phyloP scores from a whole-genome alignment of 2,797 vertebrate species.

The Podarcis lilfordi region DNA sequence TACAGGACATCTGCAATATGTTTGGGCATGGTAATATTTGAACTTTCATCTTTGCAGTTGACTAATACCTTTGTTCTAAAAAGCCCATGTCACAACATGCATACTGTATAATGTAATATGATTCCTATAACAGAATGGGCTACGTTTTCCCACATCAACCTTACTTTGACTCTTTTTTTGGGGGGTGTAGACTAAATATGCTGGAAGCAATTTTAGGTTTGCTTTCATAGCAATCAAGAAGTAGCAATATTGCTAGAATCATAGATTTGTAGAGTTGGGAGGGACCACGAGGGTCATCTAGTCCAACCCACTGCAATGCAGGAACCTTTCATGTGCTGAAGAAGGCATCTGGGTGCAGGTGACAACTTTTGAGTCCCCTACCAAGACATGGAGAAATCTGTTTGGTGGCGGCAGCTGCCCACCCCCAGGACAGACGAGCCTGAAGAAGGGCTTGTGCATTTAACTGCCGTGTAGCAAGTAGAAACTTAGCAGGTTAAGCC shows the following conservation, averaged over 20 bases:
- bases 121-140: not conserved
- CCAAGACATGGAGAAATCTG: too few species aligned
- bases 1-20: not conserved
- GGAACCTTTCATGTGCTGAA: too few species aligned
- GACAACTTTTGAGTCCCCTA: too few species aligned
- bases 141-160: not conserved
- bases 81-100: not conserved
- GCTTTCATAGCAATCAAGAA: not conserved
- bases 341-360: too few species aligned
- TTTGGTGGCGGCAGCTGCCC: too few species aligned
- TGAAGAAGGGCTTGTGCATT: too few species aligned
- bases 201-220: not conserved
- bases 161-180: not conserved
- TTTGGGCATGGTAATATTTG: not conserved
- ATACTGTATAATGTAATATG: not conserved
- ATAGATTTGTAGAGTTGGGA: too few species aligned
- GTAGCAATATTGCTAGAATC: not conserved
- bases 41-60: conserved; percentile 13
- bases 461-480: too few species aligned
- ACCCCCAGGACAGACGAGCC: too few species aligned
- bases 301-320: too few species aligned
- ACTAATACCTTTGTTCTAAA: conserved; percentile 35
- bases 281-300: too few species aligned
- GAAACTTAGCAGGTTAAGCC: too few species aligned
- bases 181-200: not conserved